These are phyloP conservation scores for Lasioglossum vierecki DNA, from an alignment of 2,888 invertebrate species.

Conservation along the genomic window DNA sequence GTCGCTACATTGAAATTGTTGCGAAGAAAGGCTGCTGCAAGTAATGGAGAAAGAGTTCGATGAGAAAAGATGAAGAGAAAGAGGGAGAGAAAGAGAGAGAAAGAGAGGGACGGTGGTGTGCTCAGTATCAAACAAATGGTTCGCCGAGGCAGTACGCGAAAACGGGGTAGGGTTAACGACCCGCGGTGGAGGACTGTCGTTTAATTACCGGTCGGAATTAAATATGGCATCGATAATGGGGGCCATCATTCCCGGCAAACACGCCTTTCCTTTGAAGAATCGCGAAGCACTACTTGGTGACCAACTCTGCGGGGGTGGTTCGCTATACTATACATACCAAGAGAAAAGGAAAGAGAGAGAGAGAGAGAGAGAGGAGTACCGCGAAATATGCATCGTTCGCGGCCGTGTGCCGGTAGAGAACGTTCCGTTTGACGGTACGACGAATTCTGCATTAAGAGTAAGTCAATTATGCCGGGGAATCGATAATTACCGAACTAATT, in stretches of 20 bases:
- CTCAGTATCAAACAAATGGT: not conserved
- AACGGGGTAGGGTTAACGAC: constrained; percentile 51
- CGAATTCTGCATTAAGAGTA: constrained; percentile 55
- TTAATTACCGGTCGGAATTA: constrained; percentile 50
- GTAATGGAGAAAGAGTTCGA: not conserved
- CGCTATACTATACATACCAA: not conserved
- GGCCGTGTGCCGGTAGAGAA: constrained; percentile 35
- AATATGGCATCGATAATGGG: constrained; percentile 57
- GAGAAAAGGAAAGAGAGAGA: not conserved
- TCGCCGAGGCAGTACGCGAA: constrained; percentile 14
- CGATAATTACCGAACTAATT: constrained; percentile 56
- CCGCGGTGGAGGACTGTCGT: constrained; percentile 22
- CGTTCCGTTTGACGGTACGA: constrained; percentile 58
- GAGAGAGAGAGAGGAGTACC: constrained; percentile 12
- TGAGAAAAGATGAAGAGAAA: not conserved
- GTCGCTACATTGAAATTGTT: not conserved
- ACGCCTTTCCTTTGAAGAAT: constrained; percentile 54
- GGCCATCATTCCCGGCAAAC: constrained; percentile 44
- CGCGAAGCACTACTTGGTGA: constrained; percentile 34
- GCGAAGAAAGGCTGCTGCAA: not conserved
- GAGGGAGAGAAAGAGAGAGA: not conserved
- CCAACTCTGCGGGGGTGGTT: not conserved
- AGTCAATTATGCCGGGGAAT: constrained; percentile 56
- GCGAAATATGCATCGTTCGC: constrained; percentile 61
- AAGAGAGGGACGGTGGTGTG: no score